Conservation (phyloP, 2,113 vertebrate species). For the Oncorhynchus clarkii region DNA sequence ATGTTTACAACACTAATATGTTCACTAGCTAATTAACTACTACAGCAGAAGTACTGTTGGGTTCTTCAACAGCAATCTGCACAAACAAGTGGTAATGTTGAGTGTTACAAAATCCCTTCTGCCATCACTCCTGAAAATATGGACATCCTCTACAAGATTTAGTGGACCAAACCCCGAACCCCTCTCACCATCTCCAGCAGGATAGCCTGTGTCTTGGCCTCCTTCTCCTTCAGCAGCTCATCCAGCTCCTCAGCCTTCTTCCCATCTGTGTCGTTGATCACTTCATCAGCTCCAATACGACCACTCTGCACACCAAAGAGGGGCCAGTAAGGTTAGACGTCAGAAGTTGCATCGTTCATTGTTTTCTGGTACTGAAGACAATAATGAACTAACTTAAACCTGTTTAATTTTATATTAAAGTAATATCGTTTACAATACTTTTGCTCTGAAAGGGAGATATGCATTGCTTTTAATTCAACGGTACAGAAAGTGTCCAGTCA, state of each 20-base stretch:
- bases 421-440: no score
- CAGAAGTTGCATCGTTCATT: no score
- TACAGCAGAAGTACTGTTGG: background rate
- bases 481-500: conserved; percentile 21
- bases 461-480: background rate
- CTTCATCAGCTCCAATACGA: conserved; percentile 95
- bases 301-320: conserved; percentile 80
- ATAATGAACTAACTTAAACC: no score
- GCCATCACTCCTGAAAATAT: background rate
- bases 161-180: background rate
- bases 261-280: conserved; percentile 86
- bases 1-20: no score
- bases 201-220: conserved; percentile 94
- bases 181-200: conserved; percentile 93
- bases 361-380: no score
- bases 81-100: no score
- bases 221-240: conserved; percentile 90
- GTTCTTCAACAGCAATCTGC: background rate
- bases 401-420: no score
- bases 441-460: background rate
- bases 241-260: conserved; percentile 85
- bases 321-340: background rate
- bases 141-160: background rate
- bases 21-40: background rate
- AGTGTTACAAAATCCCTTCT: no score